Base-by-base conservation (phyloP, 2,113 vertebrate genomes). In the Notothenia coriiceps region DNA sequence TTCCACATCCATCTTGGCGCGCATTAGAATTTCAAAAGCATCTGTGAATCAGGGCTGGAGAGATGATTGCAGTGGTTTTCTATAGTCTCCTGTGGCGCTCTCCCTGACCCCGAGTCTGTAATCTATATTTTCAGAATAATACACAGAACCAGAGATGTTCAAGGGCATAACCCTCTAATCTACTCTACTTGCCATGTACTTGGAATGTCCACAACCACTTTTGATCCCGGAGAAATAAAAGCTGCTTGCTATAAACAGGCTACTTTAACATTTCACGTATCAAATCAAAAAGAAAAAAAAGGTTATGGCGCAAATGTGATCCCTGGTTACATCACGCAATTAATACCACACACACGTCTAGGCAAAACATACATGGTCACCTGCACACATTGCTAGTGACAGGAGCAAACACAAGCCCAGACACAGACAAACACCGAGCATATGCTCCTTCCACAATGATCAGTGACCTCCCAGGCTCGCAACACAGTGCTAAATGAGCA, bases 61-160 rank as follows among this genome's bases (percentile, higher is more conserved):
- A 79, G 89, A 90, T 90, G 87, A 90, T 91, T 88, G 87, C 91
- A 80, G 88, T 75, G 83, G 84, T 86, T 90, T 89, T 89, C 86
- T 91, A 83, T 87, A 83, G 77, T 89, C 87, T 88, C 88, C 85
- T 69, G 86, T 50, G 88, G 89, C 47, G 77, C 82, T 80, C 79
- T 74, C 80, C 82, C 70, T 88, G 90, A 90, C 91, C 88, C 88
- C 74, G 18, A 68, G 77, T 78, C 74, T 82, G 84, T 86, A 89
- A 92, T 90, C 93, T 91, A 91, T 90, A 92, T 89, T 92, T 90
- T 86, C 90, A 92, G 90, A 94, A 93, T 90, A 91, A 93, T 88
- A 90, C 82, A 72, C 85, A 86, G 84, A 89, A 88, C 10, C 83
- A 67, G 86, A 79, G 87, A 91, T 88, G 89, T 90, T 88, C 86